These are phyloP conservation scores for Stenolophus ochropezus DNA, from an alignment of 2,888 invertebrate genomes.

Conservation along the genomic window DNA sequence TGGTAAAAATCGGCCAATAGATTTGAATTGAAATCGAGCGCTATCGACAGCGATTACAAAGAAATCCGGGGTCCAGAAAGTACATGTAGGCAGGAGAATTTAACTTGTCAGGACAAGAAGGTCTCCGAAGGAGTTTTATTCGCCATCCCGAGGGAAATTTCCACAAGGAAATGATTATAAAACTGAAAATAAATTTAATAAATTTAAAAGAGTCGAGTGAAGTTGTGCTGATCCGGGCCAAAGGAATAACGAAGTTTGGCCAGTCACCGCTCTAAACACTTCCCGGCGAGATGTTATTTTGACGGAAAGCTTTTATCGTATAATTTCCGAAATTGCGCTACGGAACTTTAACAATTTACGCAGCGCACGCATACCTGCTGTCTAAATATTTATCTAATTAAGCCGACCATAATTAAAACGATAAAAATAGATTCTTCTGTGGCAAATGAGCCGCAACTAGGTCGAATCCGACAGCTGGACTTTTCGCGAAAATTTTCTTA, in stretches of 20 bases:
- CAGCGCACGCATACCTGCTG: not conserved
- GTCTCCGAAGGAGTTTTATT: conserved; percentile 46
- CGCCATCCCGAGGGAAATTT: conserved; percentile 39
- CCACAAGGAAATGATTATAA: conserved; percentile 53
- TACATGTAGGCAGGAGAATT: conserved; percentile 13
- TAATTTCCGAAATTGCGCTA: conserved; percentile 27
- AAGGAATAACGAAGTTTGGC: conserved; percentile 25
- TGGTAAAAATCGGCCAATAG: no score
- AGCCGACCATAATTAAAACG: not conserved
- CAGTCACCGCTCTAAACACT: conserved; percentile 17
- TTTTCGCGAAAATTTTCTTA: no score
- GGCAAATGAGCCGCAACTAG: not conserved
- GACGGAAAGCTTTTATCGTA: conserved; percentile 39
- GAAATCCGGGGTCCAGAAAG: not conserved
- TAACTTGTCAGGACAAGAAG: conserved; percentile 29
- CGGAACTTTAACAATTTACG: conserved; percentile 8
- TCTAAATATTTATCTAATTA: conserved; percentile 9
- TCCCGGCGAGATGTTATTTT: conserved; percentile 24
- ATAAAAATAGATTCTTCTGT: not conserved
- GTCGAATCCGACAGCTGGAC: not conserved
- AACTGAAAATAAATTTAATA: conserved; percentile 55
- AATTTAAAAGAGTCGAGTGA: conserved; percentile 43
- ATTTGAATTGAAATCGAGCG: no score
- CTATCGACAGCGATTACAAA: no score
- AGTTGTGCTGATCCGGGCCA: not conserved